Percentiles rank a stretch among this genome's conserved stretches.
phyloP scores from a whole-genome alignment of 1,140 invertebrate species.

The Drosophila neocordata region DNA sequence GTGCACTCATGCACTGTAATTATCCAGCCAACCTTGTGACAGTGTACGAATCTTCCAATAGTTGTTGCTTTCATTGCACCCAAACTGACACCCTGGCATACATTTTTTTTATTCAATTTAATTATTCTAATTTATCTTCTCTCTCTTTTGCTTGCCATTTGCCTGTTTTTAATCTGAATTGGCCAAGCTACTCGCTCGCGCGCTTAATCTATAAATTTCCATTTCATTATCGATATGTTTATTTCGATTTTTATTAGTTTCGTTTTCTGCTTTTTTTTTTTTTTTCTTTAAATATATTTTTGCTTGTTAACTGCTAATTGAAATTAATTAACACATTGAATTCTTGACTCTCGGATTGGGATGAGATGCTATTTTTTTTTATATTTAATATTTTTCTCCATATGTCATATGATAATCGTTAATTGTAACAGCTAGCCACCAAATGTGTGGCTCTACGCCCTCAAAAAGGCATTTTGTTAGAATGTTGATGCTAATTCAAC shows the following conservation, averaged over 20 bases:
- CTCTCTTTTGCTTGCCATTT: conserved; percentile 34
- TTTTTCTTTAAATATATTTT: conserved; percentile 36
- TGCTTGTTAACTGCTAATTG: conserved; percentile 68
- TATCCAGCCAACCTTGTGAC: conserved; percentile 74
- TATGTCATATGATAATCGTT: conserved; percentile 70
- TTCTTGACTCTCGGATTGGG: conserved; percentile 24
- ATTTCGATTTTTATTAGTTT: conserved; percentile 38
- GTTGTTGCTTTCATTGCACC: conserved; percentile 51
- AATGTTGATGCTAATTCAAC: conserved; percentile 45
- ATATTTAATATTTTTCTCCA: conserved; percentile 3
- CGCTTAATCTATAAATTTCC: conserved; percentile 36
- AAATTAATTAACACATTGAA: conserved; percentile 73
- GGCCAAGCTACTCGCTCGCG: neutral
- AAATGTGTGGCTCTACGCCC: conserved; percentile 23
- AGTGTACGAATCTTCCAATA: conserved; percentile 32
- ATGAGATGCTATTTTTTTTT: conserved; percentile 3
- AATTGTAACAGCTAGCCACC: conserved; percentile 33
- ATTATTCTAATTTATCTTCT: conserved; percentile 13
- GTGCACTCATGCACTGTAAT: conserved; percentile 73
- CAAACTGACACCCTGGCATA: conserved; percentile 62
- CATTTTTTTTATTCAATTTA: conserved; percentile 12
- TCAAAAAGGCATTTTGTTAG: conserved; percentile 47
- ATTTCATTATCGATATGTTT: conserved; percentile 27
- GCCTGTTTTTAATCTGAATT: conserved; percentile 38
- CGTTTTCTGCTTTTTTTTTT: conserved; percentile 12